These are phyloP conservation scores for Stomatorhinus ivindoensis DNA, from an alignment of 2,113 vertebrate genomes.

Conservation along the genomic window DNA sequence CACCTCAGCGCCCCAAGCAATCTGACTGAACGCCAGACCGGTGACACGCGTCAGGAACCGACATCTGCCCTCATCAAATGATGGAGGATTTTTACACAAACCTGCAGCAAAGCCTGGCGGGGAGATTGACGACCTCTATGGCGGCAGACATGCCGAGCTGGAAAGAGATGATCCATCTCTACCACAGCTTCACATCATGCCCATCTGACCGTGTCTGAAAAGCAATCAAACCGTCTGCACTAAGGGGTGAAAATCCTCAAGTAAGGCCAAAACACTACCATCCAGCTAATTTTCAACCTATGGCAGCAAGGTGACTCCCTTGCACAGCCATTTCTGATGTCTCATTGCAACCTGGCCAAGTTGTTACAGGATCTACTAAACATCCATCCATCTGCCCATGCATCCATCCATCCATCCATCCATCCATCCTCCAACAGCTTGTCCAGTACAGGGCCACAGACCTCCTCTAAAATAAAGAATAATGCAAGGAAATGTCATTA, in stretches of 20 bases:
- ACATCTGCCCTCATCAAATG: not conserved
- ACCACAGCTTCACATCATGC: not conserved
- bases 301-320: not conserved
- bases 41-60: not conserved
- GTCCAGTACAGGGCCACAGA: not conserved
- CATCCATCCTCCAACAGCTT: not conserved
- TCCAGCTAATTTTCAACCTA: not conserved
- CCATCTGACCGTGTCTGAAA: not conserved
- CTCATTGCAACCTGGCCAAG: not conserved
- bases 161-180: not conserved
- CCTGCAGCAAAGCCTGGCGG: not conserved
- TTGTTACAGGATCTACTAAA: not conserved
- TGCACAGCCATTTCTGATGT: not conserved
- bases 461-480: not conserved
- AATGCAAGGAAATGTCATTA: not conserved
- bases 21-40: not conserved
- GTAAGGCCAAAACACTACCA: not conserved
- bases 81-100: slow-evolving; percentile 4
- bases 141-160: not conserved
- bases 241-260: not conserved
- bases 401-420: not conserved
- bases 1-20: not conserved
- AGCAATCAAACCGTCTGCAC: not conserved
- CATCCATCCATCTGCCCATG: not conserved
- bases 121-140: slow-evolving; percentile 4